Evolutionary conservation across 2,113 vertebrate species (phyloP).

Genomic region (Plecotus auritus): DNA sequence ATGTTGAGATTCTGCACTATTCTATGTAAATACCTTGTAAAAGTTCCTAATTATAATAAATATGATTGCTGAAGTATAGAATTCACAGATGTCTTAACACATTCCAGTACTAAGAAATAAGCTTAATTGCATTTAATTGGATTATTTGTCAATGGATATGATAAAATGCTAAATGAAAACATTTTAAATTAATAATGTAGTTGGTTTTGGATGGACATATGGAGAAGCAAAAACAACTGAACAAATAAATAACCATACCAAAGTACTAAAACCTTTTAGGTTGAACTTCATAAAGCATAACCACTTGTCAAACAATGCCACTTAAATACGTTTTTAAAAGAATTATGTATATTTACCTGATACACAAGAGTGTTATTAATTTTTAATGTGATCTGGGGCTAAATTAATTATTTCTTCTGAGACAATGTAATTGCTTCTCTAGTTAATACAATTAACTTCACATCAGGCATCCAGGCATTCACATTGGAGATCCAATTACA

Average conservation of each 20-base stretch:
- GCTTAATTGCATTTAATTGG: neutral
- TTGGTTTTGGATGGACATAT: neutral
- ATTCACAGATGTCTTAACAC: neutral
- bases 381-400: slow-evolving; percentile 14
- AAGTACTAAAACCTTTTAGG: neutral
- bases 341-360: neutral
- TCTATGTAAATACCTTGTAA: neutral
- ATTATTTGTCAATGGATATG: slow-evolving; percentile 4
- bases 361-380: neutral
- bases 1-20: neutral
- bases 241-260: neutral
- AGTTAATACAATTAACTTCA: neutral
- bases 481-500: neutral
- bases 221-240: neutral
- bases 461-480: neutral
- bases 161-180: slow-evolving; percentile 22
- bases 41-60: neutral
- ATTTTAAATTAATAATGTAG: slow-evolving; percentile 15
- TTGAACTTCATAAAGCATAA: neutral
- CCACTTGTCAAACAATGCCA: neutral
- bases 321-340: neutral
- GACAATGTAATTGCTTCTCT: neutral
- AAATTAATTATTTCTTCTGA: slow-evolving; percentile 37
- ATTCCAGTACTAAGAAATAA: neutral
- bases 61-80: neutral